A percentile compares a stretch with the other conserved stretches of the same genome.
Conservation (phyloP, 2,888 invertebrate genomes). For the Odontocerum albicorne region DNA sequence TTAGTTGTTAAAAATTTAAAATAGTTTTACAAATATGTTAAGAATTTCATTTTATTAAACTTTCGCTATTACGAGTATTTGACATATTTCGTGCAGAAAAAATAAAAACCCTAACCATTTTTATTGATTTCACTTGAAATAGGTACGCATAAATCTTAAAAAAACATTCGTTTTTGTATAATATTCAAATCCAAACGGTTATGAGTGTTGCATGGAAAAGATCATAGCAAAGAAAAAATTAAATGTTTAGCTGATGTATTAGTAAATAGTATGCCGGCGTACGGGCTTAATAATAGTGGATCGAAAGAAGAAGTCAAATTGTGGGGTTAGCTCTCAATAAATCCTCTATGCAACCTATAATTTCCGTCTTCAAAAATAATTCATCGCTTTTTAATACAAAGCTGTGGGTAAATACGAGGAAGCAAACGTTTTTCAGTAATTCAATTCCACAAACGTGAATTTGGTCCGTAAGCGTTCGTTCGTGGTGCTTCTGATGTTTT, state of each 20-base stretch:
- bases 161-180: background rate
- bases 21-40: no score
- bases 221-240: background rate
- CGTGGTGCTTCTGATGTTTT: constrained; percentile 21
- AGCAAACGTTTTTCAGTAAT: constrained; percentile 34
- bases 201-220: background rate
- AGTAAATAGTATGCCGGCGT: constrained; percentile 22
- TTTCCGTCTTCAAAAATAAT: constrained; percentile 34
- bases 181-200: background rate
- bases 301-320: constrained; percentile 31
- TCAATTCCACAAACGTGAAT: constrained; percentile 33
- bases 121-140: no score
- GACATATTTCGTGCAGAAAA: no score
- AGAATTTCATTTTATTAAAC: no score
- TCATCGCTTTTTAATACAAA: constrained; percentile 36
- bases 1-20: no score
- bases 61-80: no score
- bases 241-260: background rate
- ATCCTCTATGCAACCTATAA: constrained; percentile 33
- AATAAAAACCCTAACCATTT: no score
- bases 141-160: no score
- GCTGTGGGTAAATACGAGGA: constrained; percentile 31
- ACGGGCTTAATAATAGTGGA: constrained; percentile 27
- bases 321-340: constrained; percentile 35
- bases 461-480: constrained; percentile 10